Base-by-base conservation (phyloP, 1,140 invertebrate species). In the Drosophila arawakana region DNA sequence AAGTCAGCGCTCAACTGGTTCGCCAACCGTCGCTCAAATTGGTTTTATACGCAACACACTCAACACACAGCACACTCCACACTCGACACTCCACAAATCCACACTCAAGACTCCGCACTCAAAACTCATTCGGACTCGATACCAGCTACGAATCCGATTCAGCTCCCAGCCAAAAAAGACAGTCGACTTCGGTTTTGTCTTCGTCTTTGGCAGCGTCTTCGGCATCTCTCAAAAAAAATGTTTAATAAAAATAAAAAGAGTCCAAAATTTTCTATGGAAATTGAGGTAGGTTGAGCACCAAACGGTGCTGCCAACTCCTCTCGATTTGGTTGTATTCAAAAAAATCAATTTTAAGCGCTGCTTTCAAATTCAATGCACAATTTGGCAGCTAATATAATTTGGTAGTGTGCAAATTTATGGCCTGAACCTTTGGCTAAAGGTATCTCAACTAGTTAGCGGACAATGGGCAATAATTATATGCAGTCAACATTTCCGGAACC, bases 1-100 rank as follows among this genome's bases (percentile, higher is more conserved):
- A 89, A 84, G 80, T 78, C 80, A 68, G 62, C 85, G 84, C 85
- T 89, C 84, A 89, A 89, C 84, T 89, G 84, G 85, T 89, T 89
- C 84, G 80, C 74, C 39, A 69, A 43, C 58, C 61, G 84, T 25
- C 60, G 75, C 75, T 84, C 85, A 84, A 84, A 78, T 89, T 84
- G 84, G 74, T 89, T 89, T 89, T 89, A 89, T 89, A 89, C 81
- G 76, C 80, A 57, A 34, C 50, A 44, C 78, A 63, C 78, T 54
- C 66, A 60, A 13, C 52, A 57, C 25, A 30, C 25, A 30, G 25
- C 25, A 30, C 25, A 57, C 54, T 47, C 43, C 1, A 54, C 68
- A 70, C 71, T 47, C 70, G 52, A 55, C 52, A 39, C 52, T 13
- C 52, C 10, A 39, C 52, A 21, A 10, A 7, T 47, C n/a, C 44